Evolutionary conservation across 2,797 vertebrate genomes (phyloP), one percentile per base, ranked within the genome.

Genomic region (Hypotaenidia okinawae): DNA sequence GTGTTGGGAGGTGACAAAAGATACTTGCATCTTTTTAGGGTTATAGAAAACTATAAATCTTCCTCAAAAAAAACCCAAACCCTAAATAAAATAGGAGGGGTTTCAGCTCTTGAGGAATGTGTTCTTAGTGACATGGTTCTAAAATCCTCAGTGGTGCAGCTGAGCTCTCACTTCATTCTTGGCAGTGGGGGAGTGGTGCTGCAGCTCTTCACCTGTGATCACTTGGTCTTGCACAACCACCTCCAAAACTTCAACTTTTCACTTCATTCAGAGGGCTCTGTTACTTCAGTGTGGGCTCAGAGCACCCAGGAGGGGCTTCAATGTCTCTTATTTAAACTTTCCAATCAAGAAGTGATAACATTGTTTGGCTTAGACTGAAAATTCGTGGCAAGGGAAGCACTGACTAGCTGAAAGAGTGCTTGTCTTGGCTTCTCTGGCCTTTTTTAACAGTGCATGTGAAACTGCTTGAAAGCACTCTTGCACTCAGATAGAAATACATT

Each of bases 301-400:
- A 88, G 43, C 27, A 35, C 41, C n/a, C 55, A 79, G 74, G 41
- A 81, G 27, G n/a, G 16, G 11, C 59, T 52, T 91, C 45, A 14
- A 5, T 59, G 55, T 69, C 61, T 85, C 64, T 76, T 70, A 33
- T 87, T 81, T 88, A 64, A 90, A 63, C 22, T 91, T 94, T 25
- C 25, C 13, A 12, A 3, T 64, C 0, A 0, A 30, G 15, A 59
- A 84, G 10, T 43, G 58, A 63, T 87, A 70, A 35, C 2, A 3
- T 47, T 76, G 55, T 74, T 91, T 74, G 32, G 28, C 51, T 69
- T 75, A 88, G 66, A 47, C n/a, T 75, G 58, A 89, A 83, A 90
- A 90, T 81, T 82, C 39, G 7, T 30, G 49, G 59, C 18, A 52
- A 35, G 39, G 47, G 28, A 61, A 77, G 14, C 62, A 23, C 14